A percentile compares a stretch with the other conserved stretches of the same genome.
Conservation (phyloP, 2,113 vertebrate genomes). For the Dendropsophus ebraccatus region DNA sequence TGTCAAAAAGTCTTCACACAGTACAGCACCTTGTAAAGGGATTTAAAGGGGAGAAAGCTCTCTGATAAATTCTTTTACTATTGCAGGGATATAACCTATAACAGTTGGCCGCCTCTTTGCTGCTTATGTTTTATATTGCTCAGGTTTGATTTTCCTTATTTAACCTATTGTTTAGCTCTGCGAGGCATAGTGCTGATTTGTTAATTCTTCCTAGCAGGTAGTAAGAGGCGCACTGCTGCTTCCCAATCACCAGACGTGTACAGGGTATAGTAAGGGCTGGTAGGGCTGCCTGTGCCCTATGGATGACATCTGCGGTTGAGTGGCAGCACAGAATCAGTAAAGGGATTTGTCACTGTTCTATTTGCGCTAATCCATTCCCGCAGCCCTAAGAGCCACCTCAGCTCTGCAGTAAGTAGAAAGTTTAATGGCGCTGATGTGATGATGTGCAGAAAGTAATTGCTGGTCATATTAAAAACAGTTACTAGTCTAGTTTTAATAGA, state of each 20-base stretch:
- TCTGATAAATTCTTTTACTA: neutral
- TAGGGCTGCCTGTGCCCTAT: neutral
- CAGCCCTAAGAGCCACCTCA: neutral
- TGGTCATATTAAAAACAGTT: neutral
- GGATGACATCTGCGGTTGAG: neutral
- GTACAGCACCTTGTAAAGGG: neutral
- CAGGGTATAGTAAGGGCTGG: neutral
- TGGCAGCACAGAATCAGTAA: neutral
- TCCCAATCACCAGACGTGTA: neutral
- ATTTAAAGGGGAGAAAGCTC: neutral
- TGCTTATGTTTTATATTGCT: neutral
- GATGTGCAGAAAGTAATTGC: neutral
- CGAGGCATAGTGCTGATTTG: neutral
- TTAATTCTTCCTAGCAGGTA: neutral
- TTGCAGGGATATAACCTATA: neutral
- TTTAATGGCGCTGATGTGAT: neutral
- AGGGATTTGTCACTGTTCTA: neutral
- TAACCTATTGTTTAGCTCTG: conserved; percentile 7
- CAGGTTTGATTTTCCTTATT: neutral
- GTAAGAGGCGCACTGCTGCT: neutral
- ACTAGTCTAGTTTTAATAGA: neutral
- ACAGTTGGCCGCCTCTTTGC: neutral
- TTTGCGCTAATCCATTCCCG: neutral
- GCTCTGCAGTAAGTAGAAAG: neutral
- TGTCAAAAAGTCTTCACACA: neutral